Evolutionary conservation across 2,113 vertebrate genomes (phyloP).

Genomic region (Ctenomys sociabilis): DNA sequence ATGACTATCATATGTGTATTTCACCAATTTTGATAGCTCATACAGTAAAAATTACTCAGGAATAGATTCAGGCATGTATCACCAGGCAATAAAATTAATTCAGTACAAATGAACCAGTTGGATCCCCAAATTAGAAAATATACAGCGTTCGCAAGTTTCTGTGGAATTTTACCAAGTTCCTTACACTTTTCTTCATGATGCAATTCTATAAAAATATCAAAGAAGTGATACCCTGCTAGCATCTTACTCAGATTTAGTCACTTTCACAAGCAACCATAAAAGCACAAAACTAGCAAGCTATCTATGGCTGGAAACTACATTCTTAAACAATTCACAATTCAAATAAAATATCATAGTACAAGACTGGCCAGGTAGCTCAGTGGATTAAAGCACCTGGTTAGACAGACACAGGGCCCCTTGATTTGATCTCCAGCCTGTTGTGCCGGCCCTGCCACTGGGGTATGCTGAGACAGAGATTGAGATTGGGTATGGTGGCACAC

Average conservation of each 20-base stretch:
- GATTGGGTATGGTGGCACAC: no score
- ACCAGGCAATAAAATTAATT: neutral
- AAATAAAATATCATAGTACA: neutral
- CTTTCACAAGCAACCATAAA: neutral
- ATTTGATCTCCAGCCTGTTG: no score
- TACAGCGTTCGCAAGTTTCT: neutral
- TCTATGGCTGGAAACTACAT: no score
- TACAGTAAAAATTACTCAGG: neutral
- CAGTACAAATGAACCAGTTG: neutral
- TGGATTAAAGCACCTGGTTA: no score
- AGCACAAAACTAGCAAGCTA: neutral
- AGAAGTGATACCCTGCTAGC: neutral
- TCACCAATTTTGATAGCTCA: neutral
- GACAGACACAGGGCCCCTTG: no score
- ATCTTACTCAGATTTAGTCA: neutral
- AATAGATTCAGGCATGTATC: neutral
- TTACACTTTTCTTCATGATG: neutral
- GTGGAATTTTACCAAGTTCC: neutral
- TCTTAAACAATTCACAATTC: neutral
- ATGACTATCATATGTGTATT: neutral
- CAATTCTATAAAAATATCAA: neutral
- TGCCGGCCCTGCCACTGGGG: no score
- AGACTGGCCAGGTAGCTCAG: no score
- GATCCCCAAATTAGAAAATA: neutral
- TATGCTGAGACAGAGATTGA: no score